phyloP scores from a whole-genome alignment of 2,888 invertebrate species.

The Allygus modestus region DNA sequence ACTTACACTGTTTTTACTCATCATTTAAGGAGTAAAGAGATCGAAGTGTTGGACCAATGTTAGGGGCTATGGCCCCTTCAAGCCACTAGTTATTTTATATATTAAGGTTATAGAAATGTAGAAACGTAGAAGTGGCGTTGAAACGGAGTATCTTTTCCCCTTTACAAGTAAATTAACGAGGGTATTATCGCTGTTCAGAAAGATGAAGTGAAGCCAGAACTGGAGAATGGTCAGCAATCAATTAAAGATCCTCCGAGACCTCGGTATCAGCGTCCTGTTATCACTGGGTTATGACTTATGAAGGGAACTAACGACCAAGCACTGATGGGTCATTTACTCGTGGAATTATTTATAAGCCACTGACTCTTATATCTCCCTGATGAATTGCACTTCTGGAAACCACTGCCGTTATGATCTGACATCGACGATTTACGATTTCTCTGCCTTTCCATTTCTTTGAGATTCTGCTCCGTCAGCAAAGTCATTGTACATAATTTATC shows the following conservation, averaged over 20 bases:
- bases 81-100: no score
- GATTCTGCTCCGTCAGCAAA: background rate
- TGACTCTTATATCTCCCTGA: slow-evolving; percentile 47
- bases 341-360: slow-evolving; percentile 56
- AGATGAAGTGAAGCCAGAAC: background rate
- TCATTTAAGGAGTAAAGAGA: no score
- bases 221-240: slow-evolving; percentile 16
- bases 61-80: no score
- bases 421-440: slow-evolving; percentile 31
- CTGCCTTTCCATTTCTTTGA: slow-evolving; percentile 21
- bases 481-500: background rate
- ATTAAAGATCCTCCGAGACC: slow-evolving; percentile 20
- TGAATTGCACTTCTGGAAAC: slow-evolving; percentile 54
- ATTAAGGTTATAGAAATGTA: no score
- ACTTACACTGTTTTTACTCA: no score
- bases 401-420: slow-evolving; percentile 45
- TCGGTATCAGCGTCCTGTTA: slow-evolving; percentile 21
- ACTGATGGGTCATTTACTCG: slow-evolving; percentile 49
- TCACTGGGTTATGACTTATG: slow-evolving; percentile 37
- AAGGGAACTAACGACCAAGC: slow-evolving; percentile 35
- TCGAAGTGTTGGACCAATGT: no score
- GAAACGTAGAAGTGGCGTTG: no score
- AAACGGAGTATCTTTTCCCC: no score
- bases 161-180: background rate
- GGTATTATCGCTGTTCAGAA: background rate